A percentile compares a stretch with the other conserved stretches of the same genome.
Evolutionary conservation across 2,888 invertebrate genomes (phyloP).

Genomic region (Rotaria socialis): DNA sequence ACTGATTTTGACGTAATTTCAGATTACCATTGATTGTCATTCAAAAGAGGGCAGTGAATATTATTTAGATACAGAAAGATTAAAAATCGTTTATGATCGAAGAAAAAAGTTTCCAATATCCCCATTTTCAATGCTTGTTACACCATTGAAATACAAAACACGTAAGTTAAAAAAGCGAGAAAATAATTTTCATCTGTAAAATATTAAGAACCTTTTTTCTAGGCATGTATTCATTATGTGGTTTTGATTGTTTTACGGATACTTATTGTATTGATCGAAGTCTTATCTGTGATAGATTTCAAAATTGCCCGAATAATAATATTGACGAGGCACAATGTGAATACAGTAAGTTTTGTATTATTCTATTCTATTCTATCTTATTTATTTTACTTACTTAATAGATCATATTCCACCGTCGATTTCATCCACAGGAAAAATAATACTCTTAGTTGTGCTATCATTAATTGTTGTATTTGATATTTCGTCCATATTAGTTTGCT

Average conservation of each 20-base stretch:
- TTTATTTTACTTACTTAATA: background rate
- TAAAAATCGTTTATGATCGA: background rate
- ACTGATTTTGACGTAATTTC: no score
- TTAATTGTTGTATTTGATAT: background rate
- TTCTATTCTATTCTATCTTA: background rate
- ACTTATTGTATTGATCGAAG: background rate
- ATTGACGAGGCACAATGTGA: background rate
- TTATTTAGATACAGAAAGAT: background rate
- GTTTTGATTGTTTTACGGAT: conserved; percentile 18
- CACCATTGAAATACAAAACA: background rate
- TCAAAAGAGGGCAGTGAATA: background rate
- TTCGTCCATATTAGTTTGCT: background rate
- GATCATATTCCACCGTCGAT: background rate
- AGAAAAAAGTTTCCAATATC: background rate
- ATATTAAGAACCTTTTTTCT: background rate
- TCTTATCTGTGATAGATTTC: background rate
- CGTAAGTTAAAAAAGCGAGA: background rate
- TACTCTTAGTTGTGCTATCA: background rate
- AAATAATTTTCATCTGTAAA: no score
- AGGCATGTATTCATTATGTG: background rate
- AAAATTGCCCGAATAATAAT: background rate
- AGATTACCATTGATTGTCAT: background rate
- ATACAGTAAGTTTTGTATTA: background rate
- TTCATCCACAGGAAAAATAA: background rate
- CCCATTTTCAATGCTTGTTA: background rate